Base-by-base conservation (phyloP, 2,888 invertebrate genomes). In the Dynastes tityus region DNA sequence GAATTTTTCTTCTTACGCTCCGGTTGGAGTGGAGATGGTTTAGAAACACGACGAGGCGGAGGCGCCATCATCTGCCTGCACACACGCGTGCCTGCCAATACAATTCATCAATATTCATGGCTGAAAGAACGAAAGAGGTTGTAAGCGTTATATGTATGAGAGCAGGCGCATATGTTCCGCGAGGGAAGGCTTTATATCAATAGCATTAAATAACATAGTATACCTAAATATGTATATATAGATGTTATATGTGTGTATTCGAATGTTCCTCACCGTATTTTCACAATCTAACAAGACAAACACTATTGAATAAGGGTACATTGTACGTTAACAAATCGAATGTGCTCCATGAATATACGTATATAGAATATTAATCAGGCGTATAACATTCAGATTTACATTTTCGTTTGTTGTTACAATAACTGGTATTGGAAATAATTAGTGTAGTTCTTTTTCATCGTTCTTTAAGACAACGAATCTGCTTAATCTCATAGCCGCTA, bases 101-200 rank as follows among this genome's bases (percentile, higher is more conserved):
- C 77, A 77, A 77, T 68, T 68, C 77, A 77, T 77, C 77, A 77
- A 77, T 77, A 77, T 77, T 77, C 77, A 77, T 77, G 67, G 40
- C 40, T 53, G 77, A 61, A 68, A 76, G 77, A 55, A 77, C 68
- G 68, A 27, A 45, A 61, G 67, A 67, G 45, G 45, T 51, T 64
- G 63, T 75, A 58, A 29, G 58, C 58, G 29, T 58, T 77, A 49
- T 67, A 16, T 76, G 68, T 64, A 64, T 74, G 78, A 67, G 74
- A 78, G 45, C 11, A 65, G 53, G 51, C 65, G 73, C 78, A 78
- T 74, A 55, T 78, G 78, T 67, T 78, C 53, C 22, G 45, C 45
- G 16, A 37, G 45, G 74, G 61, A 11, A 61, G 55, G 73, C 53
- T 65, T 65, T 78, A 73, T 73, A 71, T 78, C 77, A 71, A 71